These are phyloP conservation scores for Leptarthrus brevirostris DNA, from an alignment of 2,888 invertebrate species.

Conservation along the genomic window DNA sequence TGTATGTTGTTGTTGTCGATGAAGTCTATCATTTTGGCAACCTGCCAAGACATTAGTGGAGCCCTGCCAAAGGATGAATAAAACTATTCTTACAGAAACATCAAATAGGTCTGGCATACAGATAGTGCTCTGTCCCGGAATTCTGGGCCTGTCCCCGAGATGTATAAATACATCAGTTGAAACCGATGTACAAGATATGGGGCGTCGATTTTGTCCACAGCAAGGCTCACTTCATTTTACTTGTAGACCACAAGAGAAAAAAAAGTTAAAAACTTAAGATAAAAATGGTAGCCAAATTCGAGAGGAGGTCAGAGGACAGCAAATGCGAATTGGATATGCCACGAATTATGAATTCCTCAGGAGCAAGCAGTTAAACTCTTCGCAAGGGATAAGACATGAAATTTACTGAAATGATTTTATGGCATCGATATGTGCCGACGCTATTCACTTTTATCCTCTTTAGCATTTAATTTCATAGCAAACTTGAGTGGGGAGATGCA, in stretches of 20 bases:
- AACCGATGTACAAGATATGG: conserved; percentile 6
- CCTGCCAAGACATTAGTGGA: conserved; percentile 50
- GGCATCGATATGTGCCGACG: too few relatives aligned
- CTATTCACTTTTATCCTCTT: too few relatives aligned
- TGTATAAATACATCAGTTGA: not conserved
- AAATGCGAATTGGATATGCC: too few relatives aligned
- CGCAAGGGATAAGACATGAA: too few relatives aligned
- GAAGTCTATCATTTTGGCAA: conserved; percentile 7
- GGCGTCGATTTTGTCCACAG: not conserved
- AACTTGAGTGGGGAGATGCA: too few relatives aligned
- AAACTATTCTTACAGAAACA: conserved; percentile 42
- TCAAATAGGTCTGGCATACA: conserved; percentile 25
- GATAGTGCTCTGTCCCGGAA: not conserved
- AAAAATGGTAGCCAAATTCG: not conserved
- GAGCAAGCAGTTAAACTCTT: too few relatives aligned
- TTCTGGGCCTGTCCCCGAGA: not conserved
- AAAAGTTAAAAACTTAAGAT: not conserved
- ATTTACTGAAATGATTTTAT: too few relatives aligned
- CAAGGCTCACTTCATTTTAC: not conserved
- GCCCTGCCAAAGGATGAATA: conserved; percentile 49
- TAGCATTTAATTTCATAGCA: too few relatives aligned
- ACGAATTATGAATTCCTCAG: too few relatives aligned
- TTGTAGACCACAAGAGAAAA: not conserved
- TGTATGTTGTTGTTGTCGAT: conserved; percentile 14
- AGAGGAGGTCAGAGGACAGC: too few relatives aligned